These are phyloP conservation scores for Notodromas monacha DNA, from an alignment of 2,888 invertebrate genomes.

Conservation along the genomic window DNA sequence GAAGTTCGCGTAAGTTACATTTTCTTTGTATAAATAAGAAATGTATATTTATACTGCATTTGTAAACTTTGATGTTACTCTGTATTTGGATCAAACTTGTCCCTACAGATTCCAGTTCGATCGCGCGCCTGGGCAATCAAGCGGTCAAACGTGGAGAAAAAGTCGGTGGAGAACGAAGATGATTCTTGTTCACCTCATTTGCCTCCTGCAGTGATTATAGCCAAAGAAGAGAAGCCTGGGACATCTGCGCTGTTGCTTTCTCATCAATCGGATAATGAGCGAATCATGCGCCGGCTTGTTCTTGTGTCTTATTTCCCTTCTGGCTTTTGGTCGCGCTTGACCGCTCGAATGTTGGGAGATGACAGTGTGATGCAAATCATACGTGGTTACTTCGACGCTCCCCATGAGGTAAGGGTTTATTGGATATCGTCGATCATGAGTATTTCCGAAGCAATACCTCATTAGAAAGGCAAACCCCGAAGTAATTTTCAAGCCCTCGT, in stretches of 20 bases:
- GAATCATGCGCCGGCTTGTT: conserved; percentile 29
- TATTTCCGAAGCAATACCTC: conserved; percentile 5
- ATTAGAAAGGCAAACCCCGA: too few species aligned
- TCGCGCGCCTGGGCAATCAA: conserved; percentile 31
- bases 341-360: conserved; percentile 67
- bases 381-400: conserved; percentile 31
- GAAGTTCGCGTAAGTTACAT: conserved; percentile 14
- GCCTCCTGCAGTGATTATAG: neutral
- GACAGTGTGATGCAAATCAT: conserved; percentile 45
- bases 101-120: conserved; percentile 23
- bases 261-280: neutral
- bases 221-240: neutral
- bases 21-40: too few species aligned
- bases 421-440: too few species aligned
- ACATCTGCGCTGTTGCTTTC: neutral
- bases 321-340: conserved; percentile 85
- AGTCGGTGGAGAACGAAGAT: conserved; percentile 16
- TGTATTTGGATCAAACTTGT: conserved; percentile 5
- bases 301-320: conserved; percentile 89
- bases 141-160: conserved; percentile 28
- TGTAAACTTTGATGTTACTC: neutral
- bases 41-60: neutral
- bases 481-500: too few species aligned
- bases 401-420: conserved; percentile 40
- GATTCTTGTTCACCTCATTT: neutral